Evolutionary conservation across 2,113 vertebrate species (phyloP).

Genomic region (Podarcis cretensis): DNA sequence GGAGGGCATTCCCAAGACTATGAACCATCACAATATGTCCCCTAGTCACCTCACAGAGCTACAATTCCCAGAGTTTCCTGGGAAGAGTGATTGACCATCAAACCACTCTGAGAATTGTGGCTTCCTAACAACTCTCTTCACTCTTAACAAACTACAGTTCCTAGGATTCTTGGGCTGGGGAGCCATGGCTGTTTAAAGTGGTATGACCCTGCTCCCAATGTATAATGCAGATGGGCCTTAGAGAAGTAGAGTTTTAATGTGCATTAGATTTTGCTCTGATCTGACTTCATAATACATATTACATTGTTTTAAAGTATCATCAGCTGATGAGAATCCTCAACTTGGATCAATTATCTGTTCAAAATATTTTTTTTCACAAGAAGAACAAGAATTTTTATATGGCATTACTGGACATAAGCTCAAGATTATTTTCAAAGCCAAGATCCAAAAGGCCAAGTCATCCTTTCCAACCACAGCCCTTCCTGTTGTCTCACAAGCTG

Average conservation of each 20-base stretch:
- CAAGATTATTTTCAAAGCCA: background rate
- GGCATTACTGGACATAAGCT: background rate
- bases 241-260: background rate
- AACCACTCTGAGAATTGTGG: no score
- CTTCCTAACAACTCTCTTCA: no score
- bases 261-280: background rate
- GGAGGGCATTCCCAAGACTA: no score
- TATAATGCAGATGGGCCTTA: background rate
- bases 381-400: background rate
- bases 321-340: background rate
- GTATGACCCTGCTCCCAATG: no score
- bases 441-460: background rate
- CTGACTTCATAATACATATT: background rate
- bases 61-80: no score
- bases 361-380: background rate
- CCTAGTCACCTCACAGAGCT: no score
- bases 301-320: background rate
- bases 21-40: background rate
- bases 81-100: no score
- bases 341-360: background rate
- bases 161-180: no score
- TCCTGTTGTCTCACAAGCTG: background rate
- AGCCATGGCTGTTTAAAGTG: no score
- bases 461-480: background rate
- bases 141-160: no score